Evolutionary conservation across 2,113 vertebrate genomes (phyloP), one percentile per base, ranked within the genome.

Genomic region (Sakesphorus luctuosus): DNA sequence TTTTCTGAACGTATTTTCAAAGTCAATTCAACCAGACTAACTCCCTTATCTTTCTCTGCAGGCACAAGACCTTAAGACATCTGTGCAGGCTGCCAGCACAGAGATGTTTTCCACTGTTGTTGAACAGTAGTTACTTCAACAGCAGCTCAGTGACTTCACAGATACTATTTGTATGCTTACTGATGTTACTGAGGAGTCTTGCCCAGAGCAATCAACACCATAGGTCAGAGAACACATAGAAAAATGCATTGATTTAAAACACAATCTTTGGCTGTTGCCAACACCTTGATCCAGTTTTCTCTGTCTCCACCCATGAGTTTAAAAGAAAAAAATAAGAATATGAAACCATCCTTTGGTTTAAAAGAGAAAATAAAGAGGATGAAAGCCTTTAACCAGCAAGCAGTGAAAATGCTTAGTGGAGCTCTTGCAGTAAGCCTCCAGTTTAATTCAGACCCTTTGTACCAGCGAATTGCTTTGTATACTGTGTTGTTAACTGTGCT

Each of bases 331-430:
- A 14, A 36, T 13, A 40, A 29, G 4, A 65, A 29, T 40, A 31
- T 43, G 62, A 65, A 65, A 10, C 53, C 38, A 55, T 13, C 17
- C 19, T n/a, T 66, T 44, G 53, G 40, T 56, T 78, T 56, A 74
- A 59, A 67, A 82, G 7, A 17, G 62, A 94, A 84, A 76, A 25
- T 1, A 4, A 76, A 66, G 12, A 83, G n/a, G 26, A 66, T 85
- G 5, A 85, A 96, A 87, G 26, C 16, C 12, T 82, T 95, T 75
- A 79, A 63, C 43, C 26, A 94, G 78, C 8, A 68, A 79, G 47
- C 10, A 49, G 71, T 65, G 40, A 82, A 91, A 87, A 91, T 68
- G 23, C 47, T 69, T 90, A 62, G 74, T 73, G 84, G 40, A 87
- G 9, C 6, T 80, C 59, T 77, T 7, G 1, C 16, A 58, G 10